phyloP scores from a whole-genome alignment of 1,140 invertebrate species.

The Brachionus angularis region DNA sequence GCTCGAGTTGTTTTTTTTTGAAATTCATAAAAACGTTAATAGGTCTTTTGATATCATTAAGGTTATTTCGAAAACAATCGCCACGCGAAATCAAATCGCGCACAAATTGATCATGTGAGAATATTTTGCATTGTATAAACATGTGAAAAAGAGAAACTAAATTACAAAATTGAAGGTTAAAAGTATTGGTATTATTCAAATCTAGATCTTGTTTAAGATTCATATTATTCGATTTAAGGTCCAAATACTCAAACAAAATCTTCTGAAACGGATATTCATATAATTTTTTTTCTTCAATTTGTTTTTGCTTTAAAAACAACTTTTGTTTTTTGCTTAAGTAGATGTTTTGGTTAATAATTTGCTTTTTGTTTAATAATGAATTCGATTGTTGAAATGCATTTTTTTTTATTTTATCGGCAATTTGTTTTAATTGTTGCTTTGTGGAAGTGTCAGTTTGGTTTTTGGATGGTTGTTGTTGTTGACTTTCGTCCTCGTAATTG shows the following conservation, averaged over 20 bases:
- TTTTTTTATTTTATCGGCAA: not conserved
- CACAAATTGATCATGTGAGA: constrained; percentile 42
- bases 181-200: not conserved
- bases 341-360: not conserved
- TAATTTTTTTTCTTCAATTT: not conserved
- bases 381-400: not conserved
- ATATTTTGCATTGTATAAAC: constrained; percentile 37
- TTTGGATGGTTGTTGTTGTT: too few species aligned
- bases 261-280: constrained; percentile 38
- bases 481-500: too few species aligned
- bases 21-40: constrained; percentile 24
- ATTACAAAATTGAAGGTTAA: constrained; percentile 4
- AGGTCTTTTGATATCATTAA: constrained; percentile 24
- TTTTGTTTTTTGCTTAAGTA: not conserved
- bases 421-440: too few species aligned
- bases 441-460: too few species aligned
- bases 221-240: not conserved
- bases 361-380: not conserved
- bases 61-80: constrained; percentile 16
- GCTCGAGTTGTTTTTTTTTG: constrained; percentile 13
- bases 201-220: constrained; percentile 7
- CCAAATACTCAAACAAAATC: constrained; percentile 39
- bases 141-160: constrained; percentile 25
- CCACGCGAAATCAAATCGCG: constrained; percentile 7
- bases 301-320: not conserved